Percentiles rank a stretch among this genome's conserved stretches.
These are phyloP conservation scores for Drosophila arizonae DNA, from an alignment of 1,140 invertebrate species.

Conservation along the genomic window DNA sequence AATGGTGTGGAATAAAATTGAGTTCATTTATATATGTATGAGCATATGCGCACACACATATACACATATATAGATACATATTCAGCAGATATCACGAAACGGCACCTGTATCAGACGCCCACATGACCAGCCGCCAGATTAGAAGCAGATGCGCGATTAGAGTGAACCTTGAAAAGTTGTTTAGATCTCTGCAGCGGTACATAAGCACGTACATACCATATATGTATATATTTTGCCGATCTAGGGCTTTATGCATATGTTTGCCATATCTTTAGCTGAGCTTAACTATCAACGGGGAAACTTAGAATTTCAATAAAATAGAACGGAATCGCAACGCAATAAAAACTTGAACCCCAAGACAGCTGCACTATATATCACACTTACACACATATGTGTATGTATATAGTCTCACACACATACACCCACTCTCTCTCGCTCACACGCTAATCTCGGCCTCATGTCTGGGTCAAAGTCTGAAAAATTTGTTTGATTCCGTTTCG, in stretches of 20 bases:
- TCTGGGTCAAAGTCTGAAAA: constrained; percentile 73
- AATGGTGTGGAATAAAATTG: constrained; percentile 43
- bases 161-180: constrained; percentile 12
- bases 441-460: constrained; percentile 64
- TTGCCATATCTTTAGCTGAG: constrained; percentile 5
- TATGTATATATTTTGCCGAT: too few species aligned
- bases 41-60: constrained; percentile 1
- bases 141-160: constrained; percentile 18
- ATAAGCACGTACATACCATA: too few species aligned
- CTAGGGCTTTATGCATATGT: too few species aligned
- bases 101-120: constrained; percentile 29
- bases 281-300: not conserved
- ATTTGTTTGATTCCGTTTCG: constrained; percentile 51
- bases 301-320: not conserved
- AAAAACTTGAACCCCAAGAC: constrained; percentile 32
- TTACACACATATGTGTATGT: constrained; percentile 7
- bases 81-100: constrained; percentile 20
- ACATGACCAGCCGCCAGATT: constrained; percentile 24
- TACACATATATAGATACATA: constrained; percentile 15
- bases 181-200: not conserved
- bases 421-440: constrained; percentile 13
- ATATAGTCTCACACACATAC: constrained; percentile 2
- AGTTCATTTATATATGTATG: constrained; percentile 24
- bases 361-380: constrained; percentile 53
- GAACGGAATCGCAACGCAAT: constrained; percentile 30